Evolutionary conservation across 2,888 invertebrate genomes (phyloP), one percentile per base, ranked within the genome.

Genomic region (Auanema sp.): DNA sequence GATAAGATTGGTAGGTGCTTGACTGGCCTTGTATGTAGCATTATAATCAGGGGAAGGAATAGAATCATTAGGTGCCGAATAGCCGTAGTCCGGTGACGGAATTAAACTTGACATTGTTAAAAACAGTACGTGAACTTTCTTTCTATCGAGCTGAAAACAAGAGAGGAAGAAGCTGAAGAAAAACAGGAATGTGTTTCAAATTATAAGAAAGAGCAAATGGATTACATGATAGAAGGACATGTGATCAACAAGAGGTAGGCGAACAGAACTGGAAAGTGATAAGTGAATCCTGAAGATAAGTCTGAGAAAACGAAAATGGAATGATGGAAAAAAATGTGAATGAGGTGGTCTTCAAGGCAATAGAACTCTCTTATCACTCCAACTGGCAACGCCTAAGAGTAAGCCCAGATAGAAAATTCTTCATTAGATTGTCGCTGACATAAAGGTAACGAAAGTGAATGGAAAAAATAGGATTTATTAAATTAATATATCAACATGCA

Each of bases 1-100:
- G 18, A 60, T 60, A 16, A 60, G 54, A 54, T 60, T 53, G 24
- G 49, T 47, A 18, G 60, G 60, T 18, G 55, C 60, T n/a, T 21
- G 16, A 18, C 16, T 18, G 16, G 47, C 47, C 47, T 16, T 47
- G 47, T 47, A 47, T 16, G 47, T 16, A 16, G 8, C 6, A 16
- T 16, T 18, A 10, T 21, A 16, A 47, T 47, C 47, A 21, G 47
- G 47, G 47, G 16, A 47, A 21, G 47, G 16, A 16, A 47, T 21
- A 18, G 16, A 16, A 5, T 16, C 16, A 21, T 16, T 18, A 21
- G 47, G 47, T 5, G 16, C 47, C 47, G 47, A 3, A 21, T 47
- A 21, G 47, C 47, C 47, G 10, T 47, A 47, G 47, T 47, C 47
- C 47, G 47, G 16, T 18, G 47, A 21, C 16, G 47, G 47, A 47